Percentiles rank a stretch among this genome's conserved stretches.
phyloP scores from a whole-genome alignment of 2,888 invertebrate species.

The Philereme transversata region DNA sequence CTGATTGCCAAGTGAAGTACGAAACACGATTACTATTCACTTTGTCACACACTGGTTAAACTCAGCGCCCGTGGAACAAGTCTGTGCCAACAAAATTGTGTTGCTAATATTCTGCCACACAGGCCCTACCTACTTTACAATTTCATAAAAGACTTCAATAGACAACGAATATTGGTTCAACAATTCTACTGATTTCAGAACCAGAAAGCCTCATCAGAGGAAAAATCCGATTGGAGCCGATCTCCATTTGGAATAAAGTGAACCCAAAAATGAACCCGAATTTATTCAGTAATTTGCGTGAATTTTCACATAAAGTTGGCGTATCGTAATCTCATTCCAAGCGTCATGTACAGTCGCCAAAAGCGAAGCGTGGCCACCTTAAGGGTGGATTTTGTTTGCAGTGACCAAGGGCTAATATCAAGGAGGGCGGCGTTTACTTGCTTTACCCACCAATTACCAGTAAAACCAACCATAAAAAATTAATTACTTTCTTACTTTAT shows the following conservation, averaged over 20 bases:
- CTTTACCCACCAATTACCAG: too few relatives aligned
- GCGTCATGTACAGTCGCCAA: conserved; percentile 25
- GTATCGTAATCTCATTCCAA: conserved; percentile 39
- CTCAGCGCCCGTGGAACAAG: conserved; percentile 18
- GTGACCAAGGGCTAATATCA: too few relatives aligned
- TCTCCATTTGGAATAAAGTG: conserved; percentile 44
- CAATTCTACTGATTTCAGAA: neutral
- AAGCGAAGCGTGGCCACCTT: conserved; percentile 17
- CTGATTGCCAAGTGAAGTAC: conserved; percentile 29
- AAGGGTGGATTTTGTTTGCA: too few relatives aligned
- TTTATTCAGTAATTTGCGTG: conserved; percentile 41
- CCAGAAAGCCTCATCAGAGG: conserved; percentile 36
- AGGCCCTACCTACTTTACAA: too few relatives aligned
- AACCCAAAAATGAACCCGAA: conserved; percentile 43
- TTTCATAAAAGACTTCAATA: too few relatives aligned
- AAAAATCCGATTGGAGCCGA: conserved; percentile 42
- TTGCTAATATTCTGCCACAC: neutral
- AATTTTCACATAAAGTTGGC: conserved; percentile 32
- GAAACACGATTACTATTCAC: conserved; percentile 23
- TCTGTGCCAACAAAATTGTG: conserved; percentile 29
- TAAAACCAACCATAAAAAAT: too few relatives aligned
- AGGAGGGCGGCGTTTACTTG: too few relatives aligned
- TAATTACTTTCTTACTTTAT: too few relatives aligned
- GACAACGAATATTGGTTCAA: neutral
- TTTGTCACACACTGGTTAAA: conserved; percentile 17